Percentiles rank a stretch among this genome's conserved stretches.
Evolutionary conservation across 64 coral and sea anemone species (phyloP).

Genomic region (Dendrophyllia cribrosa): DNA sequence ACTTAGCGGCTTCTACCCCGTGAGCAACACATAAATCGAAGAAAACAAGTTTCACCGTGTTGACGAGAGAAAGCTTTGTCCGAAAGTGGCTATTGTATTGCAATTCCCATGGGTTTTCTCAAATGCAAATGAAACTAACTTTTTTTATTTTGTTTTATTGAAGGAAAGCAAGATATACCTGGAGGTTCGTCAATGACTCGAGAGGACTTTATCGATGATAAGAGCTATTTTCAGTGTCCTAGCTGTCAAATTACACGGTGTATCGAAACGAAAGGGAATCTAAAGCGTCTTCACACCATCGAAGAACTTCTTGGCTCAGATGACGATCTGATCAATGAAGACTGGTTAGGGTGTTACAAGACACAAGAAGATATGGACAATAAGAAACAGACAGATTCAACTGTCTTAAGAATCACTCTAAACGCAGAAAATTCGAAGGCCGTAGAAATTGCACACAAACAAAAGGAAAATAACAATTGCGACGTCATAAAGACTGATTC

Average conservation of each 20-base stretch:
- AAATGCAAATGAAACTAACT: not conserved
- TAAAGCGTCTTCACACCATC: not conserved
- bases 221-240: not conserved
- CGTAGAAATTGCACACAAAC: not conserved
- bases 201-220: not conserved
- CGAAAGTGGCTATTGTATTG: not conserved
- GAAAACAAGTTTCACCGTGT: too few species aligned
- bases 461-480: not conserved
- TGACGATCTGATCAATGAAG: not conserved
- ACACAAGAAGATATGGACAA: not conserved
- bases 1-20: too few species aligned
- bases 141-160: not conserved
- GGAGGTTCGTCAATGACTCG: not conserved
- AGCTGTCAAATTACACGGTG: not conserved
- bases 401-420: not conserved
- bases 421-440: not conserved
- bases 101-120: not conserved
- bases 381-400: not conserved
- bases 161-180: not conserved
- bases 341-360: too few species aligned
- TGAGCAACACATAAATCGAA: too few species aligned
- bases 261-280: not conserved
- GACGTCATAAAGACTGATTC: not conserved
- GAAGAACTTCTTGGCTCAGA: not conserved
- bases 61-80: too few species aligned